Evolutionary conservation across 2,888 invertebrate species (phyloP).

Genomic region (Ptychoptera contaminata): DNA sequence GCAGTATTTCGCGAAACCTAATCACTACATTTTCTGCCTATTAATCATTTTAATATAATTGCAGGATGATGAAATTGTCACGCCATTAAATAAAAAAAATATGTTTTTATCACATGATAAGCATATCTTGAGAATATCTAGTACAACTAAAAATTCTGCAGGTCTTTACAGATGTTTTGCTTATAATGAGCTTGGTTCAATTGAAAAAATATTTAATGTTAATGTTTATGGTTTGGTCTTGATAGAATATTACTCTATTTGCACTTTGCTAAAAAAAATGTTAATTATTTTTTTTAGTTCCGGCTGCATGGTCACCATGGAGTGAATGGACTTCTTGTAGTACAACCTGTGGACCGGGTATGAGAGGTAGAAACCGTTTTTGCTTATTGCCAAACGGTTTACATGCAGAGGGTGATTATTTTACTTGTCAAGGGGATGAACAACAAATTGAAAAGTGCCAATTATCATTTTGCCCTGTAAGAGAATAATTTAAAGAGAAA

Average conservation of each 20-base stretch:
- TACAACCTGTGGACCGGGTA: slow-evolving; percentile 23
- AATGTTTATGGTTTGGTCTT: slow-evolving; percentile 8
- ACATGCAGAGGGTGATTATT: slow-evolving; percentile 2
- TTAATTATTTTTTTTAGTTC: slow-evolving; percentile 14
- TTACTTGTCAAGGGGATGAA: not conserved
- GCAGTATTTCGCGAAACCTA: no score
- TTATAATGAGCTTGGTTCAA: slow-evolving; percentile 36
- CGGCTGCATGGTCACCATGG: slow-evolving; percentile 27
- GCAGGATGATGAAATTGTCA: slow-evolving; percentile 1
- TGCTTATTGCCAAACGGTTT: slow-evolving; percentile 15
- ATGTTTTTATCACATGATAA: slow-evolving; percentile 6
- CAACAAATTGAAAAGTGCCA: not conserved
- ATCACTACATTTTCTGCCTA: no score
- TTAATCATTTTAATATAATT: no score
- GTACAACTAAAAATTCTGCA: slow-evolving; percentile 30
- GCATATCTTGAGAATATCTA: slow-evolving; percentile 18
- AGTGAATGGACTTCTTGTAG: slow-evolving; percentile 24
- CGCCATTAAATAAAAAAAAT: not conserved
- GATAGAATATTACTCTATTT: not conserved
- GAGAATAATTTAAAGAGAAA: not conserved
- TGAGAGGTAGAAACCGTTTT: slow-evolving; percentile 17
- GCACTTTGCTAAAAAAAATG: not conserved
- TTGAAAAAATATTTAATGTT: slow-evolving; percentile 24
- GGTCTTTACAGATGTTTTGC: slow-evolving; percentile 44
- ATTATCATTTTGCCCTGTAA: slow-evolving; percentile 1